Evolutionary conservation across 92 coral and sea anemone species (phyloP).

Genomic region (Porites lobata): DNA sequence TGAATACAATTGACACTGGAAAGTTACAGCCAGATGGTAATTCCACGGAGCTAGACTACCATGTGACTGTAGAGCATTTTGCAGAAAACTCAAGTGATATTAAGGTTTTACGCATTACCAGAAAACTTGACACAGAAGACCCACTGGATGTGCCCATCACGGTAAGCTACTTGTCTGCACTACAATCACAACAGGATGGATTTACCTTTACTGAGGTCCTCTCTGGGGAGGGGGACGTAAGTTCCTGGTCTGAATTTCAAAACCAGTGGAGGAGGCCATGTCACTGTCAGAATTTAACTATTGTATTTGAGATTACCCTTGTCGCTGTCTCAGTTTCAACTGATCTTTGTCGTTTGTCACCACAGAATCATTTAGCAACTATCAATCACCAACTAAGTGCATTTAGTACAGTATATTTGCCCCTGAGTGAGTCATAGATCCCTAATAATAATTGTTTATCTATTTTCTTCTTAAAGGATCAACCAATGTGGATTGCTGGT

Average conservation of each 20-base stretch:
- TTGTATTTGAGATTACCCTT: no score
- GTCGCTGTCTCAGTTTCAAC: no score
- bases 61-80: background rate
- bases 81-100: constrained; percentile 12
- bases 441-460: background rate
- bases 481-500: constrained; percentile 63
- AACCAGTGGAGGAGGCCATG: no score
- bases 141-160: constrained; percentile 56
- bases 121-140: constrained; percentile 61
- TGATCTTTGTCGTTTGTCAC: no score
- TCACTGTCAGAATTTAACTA: no score
- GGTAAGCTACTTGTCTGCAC: constrained; percentile 24
- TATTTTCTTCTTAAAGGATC: constrained; percentile 11
- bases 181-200: background rate
- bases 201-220: no score
- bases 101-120: constrained; percentile 27
- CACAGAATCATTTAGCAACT: no score
- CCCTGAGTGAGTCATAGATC: no score
- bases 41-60: constrained; percentile 7
- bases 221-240: background rate
- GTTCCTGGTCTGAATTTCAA: no score
- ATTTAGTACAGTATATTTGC: no score
- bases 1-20: constrained; percentile 22
- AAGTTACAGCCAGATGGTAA: constrained; percentile 3
- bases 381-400: no score